Base-by-base conservation (phyloP, 2,113 vertebrate genomes). In the Psittacara wagleri region DNA sequence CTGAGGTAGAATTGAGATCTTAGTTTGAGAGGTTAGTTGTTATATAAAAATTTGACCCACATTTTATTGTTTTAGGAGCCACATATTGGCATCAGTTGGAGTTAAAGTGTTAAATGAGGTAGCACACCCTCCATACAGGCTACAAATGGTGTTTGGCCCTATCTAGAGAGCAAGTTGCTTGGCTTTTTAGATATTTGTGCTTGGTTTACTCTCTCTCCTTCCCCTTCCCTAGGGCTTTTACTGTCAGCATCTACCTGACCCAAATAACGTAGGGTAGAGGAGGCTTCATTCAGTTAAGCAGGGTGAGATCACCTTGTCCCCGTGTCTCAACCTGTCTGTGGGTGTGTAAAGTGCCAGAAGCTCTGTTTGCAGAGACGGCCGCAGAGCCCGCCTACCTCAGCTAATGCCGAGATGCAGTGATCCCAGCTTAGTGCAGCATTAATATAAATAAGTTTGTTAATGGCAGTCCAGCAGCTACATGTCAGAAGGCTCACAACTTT, bases 401-500 rank as follows among this genome's bases (percentile, higher is more conserved):
- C 83, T 78, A 78, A 54, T 48, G 95, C 89, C 4, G 66, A 82
- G 93, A 57, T 86, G 93, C 93, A 46, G 74, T 44, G 81, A 94
- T 89, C 82, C 86, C 91, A 64, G 93, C 75, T 91, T 77, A 66
- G 83, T 27, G 83, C 74, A 75, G 59, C 81, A 23, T 88, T 95
- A 62, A 86, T 76, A 89, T 76, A 86, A 85, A 85, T 91, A 57
- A 52, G 37, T 94, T 63, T 61, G 87, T 84, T 94, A 91, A 52
- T 95, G 90, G 85, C 90, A 66, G 63, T 91, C 93, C 69, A 75
- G 63, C 87, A 83, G 77, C 89, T 85, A 39, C 41, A 49, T 55
- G 87, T 97, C 95, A 78, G 94, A 73, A 93, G 86, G 95, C 88
- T 91, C 83, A 57, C 87, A 93, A 95, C 91, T 82, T 76, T 82